These are phyloP conservation scores for Ganaspis brasiliensis DNA, from an alignment of 2,888 invertebrate species.

Conservation along the genomic window DNA sequence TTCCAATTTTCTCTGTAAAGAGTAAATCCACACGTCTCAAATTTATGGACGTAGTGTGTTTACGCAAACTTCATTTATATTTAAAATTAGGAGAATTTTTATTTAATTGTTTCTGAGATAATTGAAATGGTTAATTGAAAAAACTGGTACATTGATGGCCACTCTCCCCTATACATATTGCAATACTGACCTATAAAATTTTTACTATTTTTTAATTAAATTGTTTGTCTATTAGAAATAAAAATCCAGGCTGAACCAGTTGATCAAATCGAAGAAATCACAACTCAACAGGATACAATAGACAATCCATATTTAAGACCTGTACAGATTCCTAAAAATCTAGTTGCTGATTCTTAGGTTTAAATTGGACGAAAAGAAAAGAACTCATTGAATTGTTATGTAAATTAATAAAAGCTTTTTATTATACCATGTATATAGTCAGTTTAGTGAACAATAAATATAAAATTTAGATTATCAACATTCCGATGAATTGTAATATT, in stretches of 20 bases:
- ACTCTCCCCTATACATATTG: neutral
- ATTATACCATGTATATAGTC: slow-evolving; percentile 29
- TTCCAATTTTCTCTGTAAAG: too few relatives aligned
- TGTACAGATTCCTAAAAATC: slow-evolving; percentile 80
- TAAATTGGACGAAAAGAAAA: slow-evolving; percentile 29
- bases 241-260: slow-evolving; percentile 65
- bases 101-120: too few relatives aligned
- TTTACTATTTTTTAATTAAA: neutral
- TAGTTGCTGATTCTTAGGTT: slow-evolving; percentile 58
- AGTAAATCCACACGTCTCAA: too few relatives aligned
- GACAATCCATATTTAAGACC: slow-evolving; percentile 79
- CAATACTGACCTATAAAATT: neutral
- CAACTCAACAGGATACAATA: slow-evolving; percentile 76
- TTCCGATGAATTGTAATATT: slow-evolving; percentile 61
- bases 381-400: neutral
- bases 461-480: slow-evolving; percentile 67
- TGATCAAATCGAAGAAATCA: slow-evolving; percentile 74
- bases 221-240: slow-evolving; percentile 56
- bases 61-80: too few relatives aligned
- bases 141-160: neutral
- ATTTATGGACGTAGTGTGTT: too few relatives aligned
- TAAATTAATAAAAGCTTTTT: slow-evolving; percentile 43
- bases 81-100: too few relatives aligned
- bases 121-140: neutral
- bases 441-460: slow-evolving; percentile 63